Percentiles rank a stretch among this genome's conserved stretches.
These are phyloP conservation scores for Nannoperca obscura DNA, from an alignment of 2,797 vertebrate species.

Conservation along the genomic window DNA sequence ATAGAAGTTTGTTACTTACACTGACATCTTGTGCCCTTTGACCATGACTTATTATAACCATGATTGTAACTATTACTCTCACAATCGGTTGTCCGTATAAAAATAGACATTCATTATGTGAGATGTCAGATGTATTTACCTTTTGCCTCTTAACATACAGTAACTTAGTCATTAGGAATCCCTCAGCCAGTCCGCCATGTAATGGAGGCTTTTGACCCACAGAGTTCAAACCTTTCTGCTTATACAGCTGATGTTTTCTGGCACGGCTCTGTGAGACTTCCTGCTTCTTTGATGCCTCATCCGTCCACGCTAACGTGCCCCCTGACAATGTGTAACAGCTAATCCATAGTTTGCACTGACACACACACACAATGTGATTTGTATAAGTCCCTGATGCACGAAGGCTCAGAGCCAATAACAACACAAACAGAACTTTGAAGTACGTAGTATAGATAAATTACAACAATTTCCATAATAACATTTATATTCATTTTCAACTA, in stretches of 20 bases:
- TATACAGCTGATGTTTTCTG: conserved; percentile 85
- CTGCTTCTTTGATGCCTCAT: conserved; percentile 82
- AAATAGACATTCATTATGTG: conserved; percentile 70
- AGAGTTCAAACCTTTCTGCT: conserved; percentile 80
- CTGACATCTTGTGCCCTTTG: conserved; percentile 46
- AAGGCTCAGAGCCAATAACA: conserved; percentile 57
- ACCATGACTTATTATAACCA: conserved; percentile 53
- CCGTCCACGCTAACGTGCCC: conserved; percentile 74
- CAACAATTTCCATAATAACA: conserved; percentile 19
- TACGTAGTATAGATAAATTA: conserved; percentile 25
- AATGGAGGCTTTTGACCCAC: conserved; percentile 79
- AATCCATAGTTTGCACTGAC: conserved; percentile 74
- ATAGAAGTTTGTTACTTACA: conserved; percentile 9
- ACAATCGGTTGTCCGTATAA: conserved; percentile 53
- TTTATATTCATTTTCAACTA: conserved; percentile 1
- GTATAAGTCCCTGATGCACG: conserved; percentile 48
- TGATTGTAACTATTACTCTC: conserved; percentile 57
- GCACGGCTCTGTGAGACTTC: conserved; percentile 75
- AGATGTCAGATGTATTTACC: conserved; percentile 69
- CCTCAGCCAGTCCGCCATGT: conserved; percentile 58
- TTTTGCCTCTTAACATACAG: conserved; percentile 61
- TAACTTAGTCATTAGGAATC: conserved; percentile 72
- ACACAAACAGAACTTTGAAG: conserved; percentile 56
- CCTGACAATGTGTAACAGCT: conserved; percentile 82
- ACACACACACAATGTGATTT: conserved; percentile 44